phyloP scores from a whole-genome alignment of 92 coral and sea anemone genomes.

The Metridium senile region DNA sequence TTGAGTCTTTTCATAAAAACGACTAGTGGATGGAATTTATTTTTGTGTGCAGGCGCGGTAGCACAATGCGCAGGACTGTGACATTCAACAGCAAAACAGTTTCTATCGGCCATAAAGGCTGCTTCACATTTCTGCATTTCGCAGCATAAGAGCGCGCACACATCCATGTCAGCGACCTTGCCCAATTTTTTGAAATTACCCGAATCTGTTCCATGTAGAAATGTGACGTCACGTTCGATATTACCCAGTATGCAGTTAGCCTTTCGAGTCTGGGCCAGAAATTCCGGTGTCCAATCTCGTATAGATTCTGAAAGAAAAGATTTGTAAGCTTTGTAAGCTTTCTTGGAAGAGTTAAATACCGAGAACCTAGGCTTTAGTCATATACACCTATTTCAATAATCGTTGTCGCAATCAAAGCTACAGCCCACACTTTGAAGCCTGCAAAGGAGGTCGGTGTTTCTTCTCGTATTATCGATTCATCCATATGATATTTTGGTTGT shows the following conservation, averaged over 20 bases:
- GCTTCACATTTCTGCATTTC: constrained; percentile 85
- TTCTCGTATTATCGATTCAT: too few relatives aligned
- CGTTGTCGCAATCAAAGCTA: too few relatives aligned
- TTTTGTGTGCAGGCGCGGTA: constrained; percentile 86
- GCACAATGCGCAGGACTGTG: constrained; percentile 81
- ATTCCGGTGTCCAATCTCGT: constrained; percentile 58
- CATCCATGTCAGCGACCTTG: constrained; percentile 84
- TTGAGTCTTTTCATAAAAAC: constrained; percentile 57
- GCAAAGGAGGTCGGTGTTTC: too few relatives aligned
- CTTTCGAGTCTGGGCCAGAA: constrained; percentile 59
- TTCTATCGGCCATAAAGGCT: constrained; percentile 81
- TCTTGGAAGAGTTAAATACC: too few relatives aligned
- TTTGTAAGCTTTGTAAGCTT: too few relatives aligned
- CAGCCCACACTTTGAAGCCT: too few relatives aligned
- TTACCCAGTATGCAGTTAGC: constrained; percentile 67
- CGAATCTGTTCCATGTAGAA: constrained; percentile 91
- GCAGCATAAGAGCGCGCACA: constrained; percentile 88
- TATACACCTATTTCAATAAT: too few relatives aligned
- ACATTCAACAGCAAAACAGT: constrained; percentile 87
- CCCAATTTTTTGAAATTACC: constrained; percentile 90
- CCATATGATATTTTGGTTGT: too few relatives aligned
- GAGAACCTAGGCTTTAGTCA: too few relatives aligned
- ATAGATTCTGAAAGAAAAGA: constrained; percentile 4
- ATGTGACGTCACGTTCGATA: constrained; percentile 70
- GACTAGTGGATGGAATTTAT: constrained; percentile 84